Evolutionary conservation across 1,140 invertebrate genomes (phyloP), one percentile per base, ranked within the genome.

Genomic region (Trichonephila inaurata): DNA sequence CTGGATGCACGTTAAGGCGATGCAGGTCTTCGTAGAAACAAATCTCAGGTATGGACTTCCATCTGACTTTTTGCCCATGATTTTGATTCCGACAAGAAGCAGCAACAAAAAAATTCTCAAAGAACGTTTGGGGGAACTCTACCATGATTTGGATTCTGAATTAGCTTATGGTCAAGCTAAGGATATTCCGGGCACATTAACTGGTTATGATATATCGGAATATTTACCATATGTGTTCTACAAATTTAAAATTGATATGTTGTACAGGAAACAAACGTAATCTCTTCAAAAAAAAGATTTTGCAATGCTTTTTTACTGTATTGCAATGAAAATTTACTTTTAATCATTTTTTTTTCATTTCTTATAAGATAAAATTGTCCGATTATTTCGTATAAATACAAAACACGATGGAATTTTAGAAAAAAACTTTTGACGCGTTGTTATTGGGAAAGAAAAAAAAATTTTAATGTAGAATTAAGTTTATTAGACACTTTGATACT

Each of bases 31-130:
- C 95, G 96, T 97, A 14, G 96, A 97, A 95, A 97, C 96, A 24
- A 96, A 97, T 40, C 18, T 94, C 8, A 89, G 91, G 40, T 99
- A 99, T 96, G 99, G 99, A 12, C 96, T 99, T 94, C 99, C 99
- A 24, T 99, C 99, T 51, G 99, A 99, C 97, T 99, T 99, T 96
- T 98, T 99, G 97, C 98, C 99, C 12, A 98, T 99, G 96, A 96
- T 99, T 91, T 96, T 99, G 95, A 97, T 98, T 95, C 99, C 99
- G 40, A 94, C 96, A 33, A 96, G 96, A 94, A 96, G 96, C 91
- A 40, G 33, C 33, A 12, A 66, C 24, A 95, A 95, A 40, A 12
- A 64, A 14, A n/a, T 81, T 2, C 51, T 87, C 1, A 69, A 44
- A 72, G 21, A 58, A 21, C n/a, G n/a, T 6, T n/a, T 92, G 12